These are phyloP conservation scores for Daubentonia madagascariensis DNA, from an alignment of 2,113 vertebrate genomes.

Conservation along the genomic window DNA sequence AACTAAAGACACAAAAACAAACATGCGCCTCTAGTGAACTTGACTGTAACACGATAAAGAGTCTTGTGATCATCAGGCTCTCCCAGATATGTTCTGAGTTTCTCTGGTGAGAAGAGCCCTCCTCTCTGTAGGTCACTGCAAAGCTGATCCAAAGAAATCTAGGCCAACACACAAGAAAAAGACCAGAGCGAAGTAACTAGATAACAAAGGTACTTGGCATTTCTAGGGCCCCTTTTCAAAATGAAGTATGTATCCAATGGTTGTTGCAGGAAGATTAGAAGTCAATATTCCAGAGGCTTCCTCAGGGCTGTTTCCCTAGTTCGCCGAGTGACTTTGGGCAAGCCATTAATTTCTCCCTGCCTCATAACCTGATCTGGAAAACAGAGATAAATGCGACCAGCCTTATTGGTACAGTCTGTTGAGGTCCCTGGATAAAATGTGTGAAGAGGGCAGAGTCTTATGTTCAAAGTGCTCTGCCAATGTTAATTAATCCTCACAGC, in stretches of 20 bases:
- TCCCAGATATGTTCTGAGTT: not conserved
- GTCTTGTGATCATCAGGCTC: not conserved
- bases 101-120: not conserved
- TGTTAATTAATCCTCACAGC: not conserved
- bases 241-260: not conserved
- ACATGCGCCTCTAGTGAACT: not conserved
- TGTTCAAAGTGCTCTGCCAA: not conserved
- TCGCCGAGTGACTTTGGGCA: not conserved
- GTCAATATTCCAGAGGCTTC: not conserved
- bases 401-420: not conserved
- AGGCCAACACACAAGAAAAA: not conserved
- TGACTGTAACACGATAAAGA: not conserved
- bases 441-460: not conserved
- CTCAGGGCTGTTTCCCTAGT: too few species aligned
- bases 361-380: not conserved
- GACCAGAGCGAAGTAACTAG: not conserved
- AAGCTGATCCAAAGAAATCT: not conserved
- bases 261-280: not conserved
- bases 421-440: not conserved
- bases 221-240: not conserved
- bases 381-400: constrained; percentile 16
- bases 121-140: not conserved
- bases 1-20: not conserved
- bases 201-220: not conserved
- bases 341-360: not conserved